Evolutionary conservation across 2,888 invertebrate species (phyloP).

Genomic region (Ypsolopha sequella): DNA sequence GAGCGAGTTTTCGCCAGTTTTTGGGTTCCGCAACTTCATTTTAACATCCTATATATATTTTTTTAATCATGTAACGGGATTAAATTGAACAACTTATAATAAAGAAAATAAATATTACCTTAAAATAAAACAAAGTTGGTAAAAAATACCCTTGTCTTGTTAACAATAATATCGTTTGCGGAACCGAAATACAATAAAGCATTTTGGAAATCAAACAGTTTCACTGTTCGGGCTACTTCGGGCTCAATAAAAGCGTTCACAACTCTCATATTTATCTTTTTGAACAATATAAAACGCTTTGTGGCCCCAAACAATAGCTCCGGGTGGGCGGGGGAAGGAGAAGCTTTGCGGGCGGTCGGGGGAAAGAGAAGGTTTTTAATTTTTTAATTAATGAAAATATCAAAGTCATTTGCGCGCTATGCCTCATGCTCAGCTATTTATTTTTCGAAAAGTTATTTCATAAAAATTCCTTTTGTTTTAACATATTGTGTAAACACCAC

Average conservation of each 20-base stretch:
- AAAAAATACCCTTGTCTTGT: too few species aligned
- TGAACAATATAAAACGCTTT: conserved; percentile 47
- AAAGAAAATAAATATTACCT: too few species aligned
- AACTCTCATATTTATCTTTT: conserved; percentile 65
- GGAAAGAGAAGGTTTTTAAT: conserved; percentile 62
- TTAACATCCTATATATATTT: too few species aligned
- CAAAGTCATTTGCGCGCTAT: conserved; percentile 52
- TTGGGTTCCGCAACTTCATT: too few species aligned
- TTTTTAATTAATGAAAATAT: conserved; percentile 72
- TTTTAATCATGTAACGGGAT: too few species aligned
- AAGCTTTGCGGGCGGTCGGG: too few species aligned
- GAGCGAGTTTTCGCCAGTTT: too few species aligned
- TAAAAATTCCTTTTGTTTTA: conserved; percentile 37
- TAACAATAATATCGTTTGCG: too few species aligned
- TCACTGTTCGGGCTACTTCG: conserved; percentile 21
- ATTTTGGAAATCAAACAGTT: conserved; percentile 53
- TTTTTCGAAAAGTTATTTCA: conserved; percentile 44
- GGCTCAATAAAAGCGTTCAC: conserved; percentile 42
- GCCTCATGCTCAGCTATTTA: conserved; percentile 39
- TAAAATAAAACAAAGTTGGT: too few species aligned
- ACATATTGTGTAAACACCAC: background rate
- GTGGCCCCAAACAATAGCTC: conserved; percentile 47
- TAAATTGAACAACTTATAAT: too few species aligned
- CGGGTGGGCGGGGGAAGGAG: conserved; percentile 29
- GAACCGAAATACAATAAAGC: too few species aligned